phyloP scores from a whole-genome alignment of 2,113 vertebrate species.

The Tylochromis polylepis region DNA sequence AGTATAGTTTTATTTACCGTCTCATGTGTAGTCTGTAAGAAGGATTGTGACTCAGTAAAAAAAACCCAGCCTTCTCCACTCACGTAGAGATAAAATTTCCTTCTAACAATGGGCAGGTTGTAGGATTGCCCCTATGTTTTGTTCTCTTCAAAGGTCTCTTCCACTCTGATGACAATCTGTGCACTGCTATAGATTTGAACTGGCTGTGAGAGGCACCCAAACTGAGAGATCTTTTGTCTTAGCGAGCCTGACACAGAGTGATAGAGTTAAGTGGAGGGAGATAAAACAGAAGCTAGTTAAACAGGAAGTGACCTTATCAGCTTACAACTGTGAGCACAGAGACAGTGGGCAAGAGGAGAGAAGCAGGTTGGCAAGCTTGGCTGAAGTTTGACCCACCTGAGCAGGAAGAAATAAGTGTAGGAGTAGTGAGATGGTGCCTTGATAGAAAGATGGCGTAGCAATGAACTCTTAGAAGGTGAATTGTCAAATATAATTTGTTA shows the following conservation, averaged over 20 bases:
- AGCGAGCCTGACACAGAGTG: slow-evolving; percentile 35
- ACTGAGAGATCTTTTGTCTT: slow-evolving; percentile 60
- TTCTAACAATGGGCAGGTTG: slow-evolving; percentile 45
- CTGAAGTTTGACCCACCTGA: neutral
- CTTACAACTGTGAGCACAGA: slow-evolving; percentile 29
- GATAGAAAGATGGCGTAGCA: neutral
- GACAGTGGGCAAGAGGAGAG: slow-evolving; percentile 5
- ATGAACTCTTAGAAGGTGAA: neutral
- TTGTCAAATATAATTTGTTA: neutral
- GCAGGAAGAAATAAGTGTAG: neutral
- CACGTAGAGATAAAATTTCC: slow-evolving; percentile 25
- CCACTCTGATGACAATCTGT: slow-evolving; percentile 60
- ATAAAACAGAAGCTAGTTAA: slow-evolving; percentile 64
- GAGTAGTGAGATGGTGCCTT: slow-evolving; percentile 6
- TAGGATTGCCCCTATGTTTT: slow-evolving; percentile 44
- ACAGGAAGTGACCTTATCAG: slow-evolving; percentile 69
- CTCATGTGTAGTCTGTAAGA: neutral
- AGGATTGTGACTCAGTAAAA: slow-evolving; percentile 2
- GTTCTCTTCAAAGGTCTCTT: slow-evolving; percentile 41
- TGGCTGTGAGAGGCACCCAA: slow-evolving; percentile 2
- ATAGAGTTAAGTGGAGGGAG: slow-evolving; percentile 61
- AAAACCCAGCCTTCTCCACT: slow-evolving; percentile 1
- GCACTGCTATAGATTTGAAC: slow-evolving; percentile 15
- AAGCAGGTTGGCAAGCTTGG: slow-evolving; percentile 14
- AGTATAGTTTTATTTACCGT: neutral